Evolutionary conservation across 1,140 invertebrate genomes (phyloP), one percentile per base, ranked within the genome.

Genomic region (Ruditapes philippinarum): DNA sequence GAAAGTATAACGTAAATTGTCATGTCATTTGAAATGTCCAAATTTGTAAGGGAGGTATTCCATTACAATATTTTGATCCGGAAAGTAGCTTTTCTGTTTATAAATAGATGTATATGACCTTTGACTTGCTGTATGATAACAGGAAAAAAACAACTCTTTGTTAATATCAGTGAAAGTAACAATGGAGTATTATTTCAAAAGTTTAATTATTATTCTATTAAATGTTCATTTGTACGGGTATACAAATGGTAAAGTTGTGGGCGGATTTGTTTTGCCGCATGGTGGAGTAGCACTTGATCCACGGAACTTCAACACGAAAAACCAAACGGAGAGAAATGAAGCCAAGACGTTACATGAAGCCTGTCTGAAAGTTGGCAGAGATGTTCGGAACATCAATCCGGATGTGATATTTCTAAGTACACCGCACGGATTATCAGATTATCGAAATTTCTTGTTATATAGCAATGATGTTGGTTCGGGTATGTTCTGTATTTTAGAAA

Each of bases 241-340:
- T 49, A 25, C 38, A 28, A n/a, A 60, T 36, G n/a, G 78, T 22
- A 62, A 80, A 60, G 25, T 80, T 31, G 49, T 80, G n/a, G 78
- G 78, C 12, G 78, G 42, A 17, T 92, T 89, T 82, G 87, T 92
- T 49, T 79, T 91, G 78, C 92, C 92, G 60, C 92, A 92, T 54
- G 92, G 92, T 12, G 91, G 92, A 5, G 91, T 92, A 25, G 92
- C 92, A 4, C 73, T 90, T 33, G 92, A 91, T 60, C 92, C 91
- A 17, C 22, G 36, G 4, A 84, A 92, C 49, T 92, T 92, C 51
- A 91, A 92, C 76, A 87, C 91, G 0, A 91, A 89, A 9, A 92
- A 92, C 70, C 36, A 78, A 36, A 92, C 92, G 12, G 86, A 81
- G 22, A 87, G 45, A 40, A 17, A 83, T 31, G 73, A 91, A 54